These are phyloP conservation scores for Nothobranchius furzeri DNA, from an alignment of 2,113 vertebrate species.

Conservation along the genomic window DNA sequence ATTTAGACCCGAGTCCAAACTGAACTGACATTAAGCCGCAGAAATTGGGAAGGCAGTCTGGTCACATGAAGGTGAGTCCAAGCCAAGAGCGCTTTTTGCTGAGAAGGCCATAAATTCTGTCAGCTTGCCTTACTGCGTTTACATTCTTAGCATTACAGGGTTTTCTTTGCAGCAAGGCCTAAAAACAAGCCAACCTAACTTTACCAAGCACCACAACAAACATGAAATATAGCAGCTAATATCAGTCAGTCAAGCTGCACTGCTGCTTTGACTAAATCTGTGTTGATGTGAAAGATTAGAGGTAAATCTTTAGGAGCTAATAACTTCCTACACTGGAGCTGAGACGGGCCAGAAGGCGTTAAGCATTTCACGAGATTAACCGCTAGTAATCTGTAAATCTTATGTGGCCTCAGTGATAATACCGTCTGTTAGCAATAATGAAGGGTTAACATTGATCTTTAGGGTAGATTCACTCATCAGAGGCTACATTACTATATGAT, in stretches of 20 bases:
- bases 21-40: background rate
- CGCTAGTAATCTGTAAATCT: constrained; percentile 48
- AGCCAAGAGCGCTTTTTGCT: constrained; percentile 35
- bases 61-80: constrained; percentile 52
- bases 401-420: constrained; percentile 28
- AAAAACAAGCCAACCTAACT: constrained; percentile 14
- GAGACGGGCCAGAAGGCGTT: constrained; percentile 46
- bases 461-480: background rate
- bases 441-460: constrained; percentile 1
- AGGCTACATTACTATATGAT: background rate
- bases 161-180: constrained; percentile 13
- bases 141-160: constrained; percentile 60
- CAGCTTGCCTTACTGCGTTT: constrained; percentile 30
- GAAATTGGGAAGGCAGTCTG: constrained; percentile 3
- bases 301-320: constrained; percentile 32
- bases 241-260: background rate
- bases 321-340: constrained; percentile 19
- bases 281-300: constrained; percentile 39
- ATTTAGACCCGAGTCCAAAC: background rate
- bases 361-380: constrained; percentile 58
- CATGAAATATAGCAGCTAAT: background rate
- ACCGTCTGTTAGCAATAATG: constrained; percentile 12
- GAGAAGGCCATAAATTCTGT: constrained; percentile 52
- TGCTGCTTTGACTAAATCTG: constrained; percentile 5
- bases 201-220: background rate